Evolutionary conservation across 2,888 invertebrate species (phyloP).

Genomic region (Ornithoptera priamus): DNA sequence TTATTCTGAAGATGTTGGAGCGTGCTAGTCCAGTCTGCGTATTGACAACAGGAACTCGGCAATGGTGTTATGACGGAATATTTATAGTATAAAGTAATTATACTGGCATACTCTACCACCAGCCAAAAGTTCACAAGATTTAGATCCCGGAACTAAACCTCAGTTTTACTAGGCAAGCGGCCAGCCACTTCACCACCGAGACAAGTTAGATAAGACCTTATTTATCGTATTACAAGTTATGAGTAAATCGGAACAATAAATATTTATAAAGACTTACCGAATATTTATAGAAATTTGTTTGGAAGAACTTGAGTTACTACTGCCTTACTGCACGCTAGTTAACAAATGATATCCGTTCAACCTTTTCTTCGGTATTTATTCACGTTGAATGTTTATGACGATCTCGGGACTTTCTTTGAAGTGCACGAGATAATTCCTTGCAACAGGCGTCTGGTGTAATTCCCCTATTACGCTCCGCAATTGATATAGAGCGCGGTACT

Average conservation of each 20-base stretch:
- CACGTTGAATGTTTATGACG: neutral
- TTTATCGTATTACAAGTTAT: too few relatives aligned
- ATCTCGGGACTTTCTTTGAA: neutral
- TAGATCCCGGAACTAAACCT: too few relatives aligned
- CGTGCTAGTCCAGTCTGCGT: too few relatives aligned
- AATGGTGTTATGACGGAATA: neutral
- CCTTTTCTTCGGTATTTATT: neutral
- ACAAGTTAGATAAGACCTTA: too few relatives aligned
- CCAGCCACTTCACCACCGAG: too few relatives aligned
- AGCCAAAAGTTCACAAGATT: too few relatives aligned
- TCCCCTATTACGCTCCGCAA: conserved; percentile 1
- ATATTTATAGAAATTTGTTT: neutral
- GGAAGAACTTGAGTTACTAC: neutral
- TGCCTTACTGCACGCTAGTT: neutral
- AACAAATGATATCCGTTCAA: neutral
- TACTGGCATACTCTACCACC: too few relatives aligned
- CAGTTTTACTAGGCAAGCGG: too few relatives aligned
- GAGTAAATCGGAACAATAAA: too few relatives aligned
- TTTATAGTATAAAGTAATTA: neutral
- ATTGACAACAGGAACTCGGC: too few relatives aligned
- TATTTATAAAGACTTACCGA: neutral
- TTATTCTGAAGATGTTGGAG: too few relatives aligned
- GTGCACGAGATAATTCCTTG: neutral
- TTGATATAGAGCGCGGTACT: neutral
- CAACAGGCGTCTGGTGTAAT: neutral